Percentiles rank a stretch among this genome's conserved stretches.
phyloP scores from a whole-genome alignment of 2,797 vertebrate species.

The Parambassis ranga region DNA sequence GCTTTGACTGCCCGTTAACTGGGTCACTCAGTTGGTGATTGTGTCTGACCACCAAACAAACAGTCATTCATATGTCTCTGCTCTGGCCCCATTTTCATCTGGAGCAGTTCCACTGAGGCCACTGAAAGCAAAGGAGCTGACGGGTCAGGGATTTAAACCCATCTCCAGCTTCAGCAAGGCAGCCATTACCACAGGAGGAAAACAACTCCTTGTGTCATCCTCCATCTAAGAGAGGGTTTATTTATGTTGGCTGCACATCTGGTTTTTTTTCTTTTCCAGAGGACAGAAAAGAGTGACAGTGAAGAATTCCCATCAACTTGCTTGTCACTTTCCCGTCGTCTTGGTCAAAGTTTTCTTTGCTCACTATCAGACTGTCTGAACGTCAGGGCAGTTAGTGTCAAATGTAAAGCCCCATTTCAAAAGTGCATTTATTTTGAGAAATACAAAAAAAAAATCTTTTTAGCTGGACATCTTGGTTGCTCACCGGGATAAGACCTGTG shows the following conservation, averaged over 20 bases:
- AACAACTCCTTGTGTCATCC: constrained; percentile 68
- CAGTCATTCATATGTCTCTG: constrained; percentile 75
- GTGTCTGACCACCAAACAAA: constrained; percentile 80
- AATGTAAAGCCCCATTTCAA: constrained; percentile 63
- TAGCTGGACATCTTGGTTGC: constrained; percentile 40
- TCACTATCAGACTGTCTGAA: constrained; percentile 64
- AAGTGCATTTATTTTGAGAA: constrained; percentile 65
- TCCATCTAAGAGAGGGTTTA: constrained; percentile 60
- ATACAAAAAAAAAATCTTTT: constrained; percentile 53
- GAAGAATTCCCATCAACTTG: constrained; percentile 78
- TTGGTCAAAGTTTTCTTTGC: constrained; percentile 61
- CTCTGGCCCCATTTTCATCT: constrained; percentile 77
- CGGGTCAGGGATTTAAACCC: constrained; percentile 76
- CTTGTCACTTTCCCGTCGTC: constrained; percentile 71
- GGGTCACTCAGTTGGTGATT: constrained; percentile 77
- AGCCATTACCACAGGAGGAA: constrained; percentile 62
- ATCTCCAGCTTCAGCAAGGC: constrained; percentile 65
- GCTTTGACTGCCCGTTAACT: constrained; percentile 72
- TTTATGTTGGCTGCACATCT: constrained; percentile 65
- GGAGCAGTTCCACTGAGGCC: constrained; percentile 75
- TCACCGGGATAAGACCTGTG: constrained; percentile 32
- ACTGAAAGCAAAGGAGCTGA: constrained; percentile 72
- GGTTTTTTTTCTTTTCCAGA: constrained; percentile 33
- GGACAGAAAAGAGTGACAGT: constrained; percentile 71
- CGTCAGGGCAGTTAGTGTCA: constrained; percentile 68